These are phyloP conservation scores for Phylloscopus collybita DNA, from an alignment of 2,797 vertebrate species.

Conservation along the genomic window DNA sequence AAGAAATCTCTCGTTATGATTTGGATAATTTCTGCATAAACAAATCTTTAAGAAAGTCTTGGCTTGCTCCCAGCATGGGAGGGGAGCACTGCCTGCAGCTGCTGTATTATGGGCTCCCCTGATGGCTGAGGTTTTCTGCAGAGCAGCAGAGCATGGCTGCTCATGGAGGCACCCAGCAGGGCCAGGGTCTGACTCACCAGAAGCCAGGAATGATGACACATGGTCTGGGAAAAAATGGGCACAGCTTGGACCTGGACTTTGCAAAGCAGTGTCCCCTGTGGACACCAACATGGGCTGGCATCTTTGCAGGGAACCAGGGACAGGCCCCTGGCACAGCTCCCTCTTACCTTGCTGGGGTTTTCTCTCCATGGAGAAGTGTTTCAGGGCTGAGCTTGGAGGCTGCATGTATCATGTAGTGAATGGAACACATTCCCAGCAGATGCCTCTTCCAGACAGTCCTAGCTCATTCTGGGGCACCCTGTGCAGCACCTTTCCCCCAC, in stretches of 20 bases:
- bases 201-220: not conserved
- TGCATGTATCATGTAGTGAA: not conserved
- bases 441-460: not conserved
- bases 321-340: not conserved
- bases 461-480: not conserved
- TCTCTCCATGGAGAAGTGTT: not conserved
- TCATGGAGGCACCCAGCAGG: not conserved
- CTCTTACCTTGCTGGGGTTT: not conserved
- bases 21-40: not conserved
- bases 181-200: not conserved
- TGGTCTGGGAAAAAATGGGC: not conserved
- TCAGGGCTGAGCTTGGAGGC: not conserved
- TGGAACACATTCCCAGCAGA: not conserved
- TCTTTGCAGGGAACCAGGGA: not conserved
- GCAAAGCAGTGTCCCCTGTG: accelerated
- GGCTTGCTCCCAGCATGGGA: not conserved
- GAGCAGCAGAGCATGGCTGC: not conserved
- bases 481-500: not conserved
- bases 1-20: not conserved
- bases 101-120: accelerated
- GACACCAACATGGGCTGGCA: accelerated
- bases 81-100: not conserved
- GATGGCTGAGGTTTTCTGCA: not conserved
- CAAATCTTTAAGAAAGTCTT: not conserved
- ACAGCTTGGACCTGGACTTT: not conserved